Evolutionary conservation across 2,888 invertebrate species (phyloP).

Genomic region (Gordius sp.): DNA sequence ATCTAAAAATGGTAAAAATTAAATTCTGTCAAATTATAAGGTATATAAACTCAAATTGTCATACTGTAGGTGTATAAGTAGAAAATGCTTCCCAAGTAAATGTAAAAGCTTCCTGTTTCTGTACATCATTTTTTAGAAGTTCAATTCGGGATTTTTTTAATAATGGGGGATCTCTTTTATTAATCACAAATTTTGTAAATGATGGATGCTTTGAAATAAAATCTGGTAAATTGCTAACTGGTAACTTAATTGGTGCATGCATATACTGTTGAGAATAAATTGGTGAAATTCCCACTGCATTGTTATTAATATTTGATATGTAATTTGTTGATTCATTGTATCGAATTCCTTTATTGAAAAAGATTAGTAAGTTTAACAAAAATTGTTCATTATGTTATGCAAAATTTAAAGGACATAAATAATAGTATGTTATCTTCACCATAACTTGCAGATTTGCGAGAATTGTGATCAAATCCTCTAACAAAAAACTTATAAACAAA

Average conservation of each 20-base stretch:
- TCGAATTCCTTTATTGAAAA: too few species aligned
- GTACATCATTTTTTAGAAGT: neutral
- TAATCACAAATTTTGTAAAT: neutral
- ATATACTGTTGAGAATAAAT: neutral
- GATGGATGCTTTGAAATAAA: neutral
- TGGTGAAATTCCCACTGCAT: neutral
- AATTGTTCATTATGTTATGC: too few species aligned
- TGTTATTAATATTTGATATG: too few species aligned
- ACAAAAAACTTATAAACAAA: neutral
- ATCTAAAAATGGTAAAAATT: neutral
- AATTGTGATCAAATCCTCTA: too few species aligned
- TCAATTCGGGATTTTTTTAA: neutral
- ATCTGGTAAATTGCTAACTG: neutral
- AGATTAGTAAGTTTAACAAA: too few species aligned
- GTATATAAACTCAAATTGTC: neutral
- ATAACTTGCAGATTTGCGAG: too few species aligned
- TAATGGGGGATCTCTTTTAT: neutral
- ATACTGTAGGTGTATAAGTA: neutral
- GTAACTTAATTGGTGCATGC: too few species aligned
- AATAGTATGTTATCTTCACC: too few species aligned
- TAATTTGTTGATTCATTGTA: too few species aligned
- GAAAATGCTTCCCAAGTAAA: constrained; percentile 8
- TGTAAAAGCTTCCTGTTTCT: neutral
- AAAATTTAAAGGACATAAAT: too few species aligned
- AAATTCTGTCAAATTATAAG: neutral